These are phyloP conservation scores for Mus spretus DNA, from an alignment of 2,797 vertebrate genomes.

Conservation along the genomic window DNA sequence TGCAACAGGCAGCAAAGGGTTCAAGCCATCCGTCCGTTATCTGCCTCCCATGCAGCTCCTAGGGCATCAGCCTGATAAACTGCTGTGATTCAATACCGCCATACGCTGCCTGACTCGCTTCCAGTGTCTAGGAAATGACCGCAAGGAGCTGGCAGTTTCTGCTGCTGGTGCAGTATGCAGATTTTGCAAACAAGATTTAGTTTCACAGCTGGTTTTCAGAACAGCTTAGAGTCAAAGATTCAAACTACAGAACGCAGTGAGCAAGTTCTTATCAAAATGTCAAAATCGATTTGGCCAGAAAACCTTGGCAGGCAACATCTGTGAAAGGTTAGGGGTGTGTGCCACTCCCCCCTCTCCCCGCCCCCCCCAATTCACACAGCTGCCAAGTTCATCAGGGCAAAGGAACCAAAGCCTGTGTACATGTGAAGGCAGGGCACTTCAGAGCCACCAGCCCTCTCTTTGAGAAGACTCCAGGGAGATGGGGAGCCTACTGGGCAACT, in stretches of 20 bases:
- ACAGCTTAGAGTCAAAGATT: constrained; percentile 78
- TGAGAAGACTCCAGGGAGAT: not conserved
- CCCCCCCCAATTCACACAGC: not conserved
- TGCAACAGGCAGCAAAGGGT: constrained; percentile 40
- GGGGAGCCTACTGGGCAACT: fast-evolving
- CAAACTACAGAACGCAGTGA: constrained; percentile 64
- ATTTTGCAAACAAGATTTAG: constrained; percentile 75
- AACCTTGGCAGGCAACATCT: constrained; percentile 75
- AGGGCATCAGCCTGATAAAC: constrained; percentile 52
- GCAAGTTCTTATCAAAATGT: constrained; percentile 83
- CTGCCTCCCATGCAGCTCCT: constrained; percentile 33
- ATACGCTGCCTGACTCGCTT: not conserved
- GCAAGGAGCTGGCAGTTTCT: constrained; percentile 30
- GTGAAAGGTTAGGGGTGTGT: constrained; percentile 46
- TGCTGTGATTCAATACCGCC: not conserved
- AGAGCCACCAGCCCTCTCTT: not conserved
- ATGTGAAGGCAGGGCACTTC: fast-evolving
- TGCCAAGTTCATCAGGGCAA: constrained; percentile 37
- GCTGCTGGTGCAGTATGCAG: constrained; percentile 72
- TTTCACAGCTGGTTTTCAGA: constrained; percentile 81
- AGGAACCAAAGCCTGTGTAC: not conserved
- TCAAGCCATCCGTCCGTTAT: constrained; percentile 68
- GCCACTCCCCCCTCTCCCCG: not conserved
- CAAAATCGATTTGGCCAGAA: constrained; percentile 80
- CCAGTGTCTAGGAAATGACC: constrained; percentile 72